Conservation (phyloP, 2,113 vertebrate species). For the Pseudorectes ferrugineus region DNA sequence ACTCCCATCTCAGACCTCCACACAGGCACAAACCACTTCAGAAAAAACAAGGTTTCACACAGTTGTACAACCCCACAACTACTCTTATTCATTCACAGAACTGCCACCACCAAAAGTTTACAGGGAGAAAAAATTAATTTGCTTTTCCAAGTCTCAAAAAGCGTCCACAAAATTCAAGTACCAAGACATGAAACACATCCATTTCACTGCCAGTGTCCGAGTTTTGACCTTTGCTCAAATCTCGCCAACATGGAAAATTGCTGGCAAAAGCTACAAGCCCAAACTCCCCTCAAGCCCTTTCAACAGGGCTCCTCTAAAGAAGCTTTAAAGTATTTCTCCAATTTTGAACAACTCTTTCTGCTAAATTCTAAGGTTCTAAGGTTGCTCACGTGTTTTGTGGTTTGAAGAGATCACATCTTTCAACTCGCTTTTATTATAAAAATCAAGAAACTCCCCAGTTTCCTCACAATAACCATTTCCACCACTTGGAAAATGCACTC, state of each 20-base stretch:
- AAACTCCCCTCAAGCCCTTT: background rate
- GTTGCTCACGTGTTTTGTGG: fast-evolving
- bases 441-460: background rate
- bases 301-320: background rate
- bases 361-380: background rate
- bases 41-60: background rate
- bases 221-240: background rate
- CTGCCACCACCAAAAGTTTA: background rate
- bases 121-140: background rate
- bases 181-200: background rate
- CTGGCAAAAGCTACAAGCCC: background rate
- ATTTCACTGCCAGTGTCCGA: background rate
- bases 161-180: background rate
- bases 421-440: background rate
- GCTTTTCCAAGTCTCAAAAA: background rate
- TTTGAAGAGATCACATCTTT: background rate
- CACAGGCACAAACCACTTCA: background rate
- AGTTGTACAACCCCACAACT: background rate
- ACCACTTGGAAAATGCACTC: background rate
- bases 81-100: background rate
- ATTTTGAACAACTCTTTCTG: background rate
- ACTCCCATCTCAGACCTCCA: background rate
- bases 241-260: background rate
- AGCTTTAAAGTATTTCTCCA: background rate
- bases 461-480: background rate